Base-by-base conservation (phyloP, 2,888 invertebrate genomes). In the Drosophila recens region DNA sequence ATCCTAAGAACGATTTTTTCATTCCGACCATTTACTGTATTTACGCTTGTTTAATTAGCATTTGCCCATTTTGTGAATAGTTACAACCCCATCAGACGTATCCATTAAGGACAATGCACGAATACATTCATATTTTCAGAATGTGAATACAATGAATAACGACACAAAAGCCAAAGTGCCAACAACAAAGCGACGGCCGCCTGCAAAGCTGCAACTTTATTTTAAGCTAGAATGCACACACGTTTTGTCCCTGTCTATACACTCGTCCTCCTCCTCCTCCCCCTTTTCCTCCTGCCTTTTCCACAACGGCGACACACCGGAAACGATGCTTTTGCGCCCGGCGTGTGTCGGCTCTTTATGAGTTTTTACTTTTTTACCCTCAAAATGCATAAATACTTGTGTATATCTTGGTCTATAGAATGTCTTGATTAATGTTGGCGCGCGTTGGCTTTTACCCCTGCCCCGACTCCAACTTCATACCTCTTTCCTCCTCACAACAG, bases 141-240 rank as follows among this genome's bases (percentile, higher is more conserved):
- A 58, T 49, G 67, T 71, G 77, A 85, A 76, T 77, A 79, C 84
- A 90, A 91, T 90, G 91, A 91, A 87, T 80, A 89, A 89, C 86
- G 86, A 90, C 89, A 82, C 85, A 89, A 82, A 85, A 87, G 75
- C 72, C 79, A 84, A 81, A 67, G 71, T 78, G 74, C 67, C 79
- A 80, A 65, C 73, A 77, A 79, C 79, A 79, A 45, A 42, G 65
- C 64, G 46, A 48, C 58, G 36, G 61, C 59, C 53, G 52, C 51
- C 62, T 27, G 70, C 75, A 75, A 70, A 71, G 79, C 80, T 86
- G 87, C 87, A 89, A 86, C 82, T 89, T 89, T 82, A 87, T 87
- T 86, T 86, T 80, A 89, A 84, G 89, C 89, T 87, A 89, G 80
- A 86, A 87, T 86, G 85, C 87, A 87, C 89, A 86, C 79, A 84